Percentiles rank a stretch among this genome's conserved stretches.
Evolutionary conservation across 35 echinoderm and acorn worm genomes (phyloP).

Genomic region (Diadema setosum): DNA sequence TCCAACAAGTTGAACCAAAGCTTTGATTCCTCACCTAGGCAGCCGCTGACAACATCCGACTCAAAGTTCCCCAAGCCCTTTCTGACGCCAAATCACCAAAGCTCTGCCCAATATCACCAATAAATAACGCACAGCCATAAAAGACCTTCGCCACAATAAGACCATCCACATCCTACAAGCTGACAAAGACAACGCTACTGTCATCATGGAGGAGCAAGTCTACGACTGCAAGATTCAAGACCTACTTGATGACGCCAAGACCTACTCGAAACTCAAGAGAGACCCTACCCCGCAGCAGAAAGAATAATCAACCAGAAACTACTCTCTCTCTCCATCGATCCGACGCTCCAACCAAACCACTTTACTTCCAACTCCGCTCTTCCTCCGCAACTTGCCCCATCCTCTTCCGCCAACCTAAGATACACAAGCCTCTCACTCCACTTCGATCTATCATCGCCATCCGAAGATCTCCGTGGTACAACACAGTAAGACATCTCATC

Average conservation of each 20-base stretch:
- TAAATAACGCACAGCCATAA: neutral
- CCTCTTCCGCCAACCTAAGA: slow-evolving; percentile 41
- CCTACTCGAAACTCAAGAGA: neutral
- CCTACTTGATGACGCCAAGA: neutral
- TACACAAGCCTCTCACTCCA: slow-evolving; percentile 13
- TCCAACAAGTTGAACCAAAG: no score
- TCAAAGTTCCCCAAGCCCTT: no score
- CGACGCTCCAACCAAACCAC: neutral
- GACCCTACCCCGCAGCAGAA: neutral
- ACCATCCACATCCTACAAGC: slow-evolving; percentile 12
- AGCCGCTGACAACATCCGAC: no score
- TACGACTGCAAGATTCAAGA: neutral
- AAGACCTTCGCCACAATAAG: neutral
- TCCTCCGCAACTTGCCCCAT: neutral
- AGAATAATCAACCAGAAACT: neutral
- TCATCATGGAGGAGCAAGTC: neutral
- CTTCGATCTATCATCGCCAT: slow-evolving; percentile 7
- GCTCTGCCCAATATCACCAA: neutral
- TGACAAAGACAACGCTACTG: neutral
- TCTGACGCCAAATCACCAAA: neutral
- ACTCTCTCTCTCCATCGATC: no score
- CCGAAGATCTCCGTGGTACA: slow-evolving; percentile 5
- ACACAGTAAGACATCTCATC: slow-evolving; percentile 9
- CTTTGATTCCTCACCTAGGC: no score
- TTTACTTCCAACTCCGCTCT: neutral